Percentiles rank a stretch among this genome's conserved stretches.
phyloP scores from a whole-genome alignment of 1,140 invertebrate species.

The Drosophila nigrodunni region DNA sequence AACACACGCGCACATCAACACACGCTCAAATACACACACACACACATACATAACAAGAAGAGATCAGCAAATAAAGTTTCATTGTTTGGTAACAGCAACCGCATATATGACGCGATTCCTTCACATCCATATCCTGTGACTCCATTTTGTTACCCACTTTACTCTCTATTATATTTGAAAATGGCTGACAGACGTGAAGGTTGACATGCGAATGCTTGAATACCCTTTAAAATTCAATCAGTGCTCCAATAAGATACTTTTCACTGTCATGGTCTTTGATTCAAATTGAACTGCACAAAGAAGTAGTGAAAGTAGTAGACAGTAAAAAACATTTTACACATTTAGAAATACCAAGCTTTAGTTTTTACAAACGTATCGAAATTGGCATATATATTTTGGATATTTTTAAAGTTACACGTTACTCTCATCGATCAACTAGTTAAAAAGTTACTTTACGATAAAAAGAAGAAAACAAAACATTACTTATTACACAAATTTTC shows the following conservation, averaged over 20 bases:
- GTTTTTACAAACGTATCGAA: too few species aligned
- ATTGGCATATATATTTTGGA: too few species aligned
- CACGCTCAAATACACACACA: constrained; percentile 8
- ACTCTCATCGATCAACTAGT: too few species aligned
- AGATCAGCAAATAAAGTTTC: constrained; percentile 73
- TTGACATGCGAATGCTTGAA: neutral
- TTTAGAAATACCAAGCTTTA: too few species aligned
- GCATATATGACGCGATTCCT: constrained; percentile 40
- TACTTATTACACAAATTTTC: neutral
- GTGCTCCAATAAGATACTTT: too few species aligned
- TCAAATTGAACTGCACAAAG: too few species aligned
- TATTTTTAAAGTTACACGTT: too few species aligned
- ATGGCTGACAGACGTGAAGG: neutral
- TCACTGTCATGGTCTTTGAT: too few species aligned
- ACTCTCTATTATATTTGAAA: constrained; percentile 37
- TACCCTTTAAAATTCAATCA: neutral
- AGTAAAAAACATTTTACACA: too few species aligned
- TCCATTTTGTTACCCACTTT: constrained; percentile 37
- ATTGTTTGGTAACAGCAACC: constrained; percentile 73
- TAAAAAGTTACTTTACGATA: too few species aligned
- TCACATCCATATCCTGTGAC: constrained; percentile 8
- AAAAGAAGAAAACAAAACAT: too few species aligned
- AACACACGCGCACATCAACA: constrained; percentile 29
- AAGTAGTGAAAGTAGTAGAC: too few species aligned
- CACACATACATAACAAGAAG: constrained; percentile 20